Base-by-base conservation (phyloP, 1,140 invertebrate genomes). In the Cydia pomonella region DNA sequence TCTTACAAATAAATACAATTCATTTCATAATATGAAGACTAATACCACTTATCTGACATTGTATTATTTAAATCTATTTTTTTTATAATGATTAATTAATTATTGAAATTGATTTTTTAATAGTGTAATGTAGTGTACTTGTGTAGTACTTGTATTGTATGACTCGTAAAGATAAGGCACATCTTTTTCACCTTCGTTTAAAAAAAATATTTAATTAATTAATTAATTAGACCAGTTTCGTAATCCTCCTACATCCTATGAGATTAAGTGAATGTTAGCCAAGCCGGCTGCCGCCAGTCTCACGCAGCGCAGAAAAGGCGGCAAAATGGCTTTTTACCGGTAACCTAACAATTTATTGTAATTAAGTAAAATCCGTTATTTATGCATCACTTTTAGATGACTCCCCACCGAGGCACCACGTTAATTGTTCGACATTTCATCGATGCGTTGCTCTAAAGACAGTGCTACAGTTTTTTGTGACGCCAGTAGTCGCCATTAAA, bases 391-490 rank as follows among this genome's bases (percentile, higher is more conserved):
- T 81, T 83, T 73, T 78, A 81, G 83, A 80, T 74, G 76, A 80
- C 85, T 76, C 86, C 89, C 88, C 82, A 83, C 82, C 73, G 87
- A 62, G 84, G 78, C 72, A 81, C 84, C 81, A 87, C 82, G 80
- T 84, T 89, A 86, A 87, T 90, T 86, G 82, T 84, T 81, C 79
- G 75, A 73, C 79, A 79, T 84, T 85, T 87, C 81, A 89, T 88
- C 83, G 84, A 84, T 85, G 80, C 77, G 75, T 87, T 87, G 83
- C 83, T 84, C 76, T 80, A 74, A 78, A 79, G 29, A 75, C 53
- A 71, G 63, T 73, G 59, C 75, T 64, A 78, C 72, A 75, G 38
- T 82, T 85, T 86, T 86, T 84, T 78, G 29, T 66, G 62, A 25
- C 75, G 76, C 77, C 77, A 63, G 77, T 80, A 76, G 76, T 76